These are phyloP conservation scores for Pyralis farinalis DNA, from an alignment of 2,888 invertebrate genomes.

Conservation along the genomic window DNA sequence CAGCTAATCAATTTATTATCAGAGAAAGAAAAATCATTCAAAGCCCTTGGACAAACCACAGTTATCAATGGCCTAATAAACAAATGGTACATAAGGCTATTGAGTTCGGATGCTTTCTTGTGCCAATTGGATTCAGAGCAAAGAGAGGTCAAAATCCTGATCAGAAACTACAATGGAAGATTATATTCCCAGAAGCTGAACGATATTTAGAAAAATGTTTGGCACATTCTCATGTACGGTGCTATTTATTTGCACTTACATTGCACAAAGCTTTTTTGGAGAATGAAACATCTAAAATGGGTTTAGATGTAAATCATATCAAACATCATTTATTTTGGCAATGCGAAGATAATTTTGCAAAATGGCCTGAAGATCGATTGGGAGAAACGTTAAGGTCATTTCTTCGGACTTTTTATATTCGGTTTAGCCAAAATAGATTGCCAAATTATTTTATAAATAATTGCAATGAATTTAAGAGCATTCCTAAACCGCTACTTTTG, in stretches of 20 bases:
- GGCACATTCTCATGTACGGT: conserved; percentile 85
- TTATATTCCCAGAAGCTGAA: conserved; percentile 89
- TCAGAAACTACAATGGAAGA: conserved; percentile 88
- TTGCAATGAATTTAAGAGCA: conserved; percentile 87
- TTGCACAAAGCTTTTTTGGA: conserved; percentile 88
- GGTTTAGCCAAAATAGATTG: conserved; percentile 82
- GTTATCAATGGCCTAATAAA: conserved; percentile 85
- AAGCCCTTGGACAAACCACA: conserved; percentile 80
- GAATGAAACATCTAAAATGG: conserved; percentile 82
- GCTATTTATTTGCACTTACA: conserved; percentile 84
- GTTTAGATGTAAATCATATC: conserved; percentile 86
- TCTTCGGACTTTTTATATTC: conserved; percentile 82
- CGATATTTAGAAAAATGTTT: conserved; percentile 87
- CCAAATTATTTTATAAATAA: conserved; percentile 87
- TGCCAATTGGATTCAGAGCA: conserved; percentile 85
- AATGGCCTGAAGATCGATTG: conserved; percentile 87
- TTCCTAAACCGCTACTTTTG: conserved; percentile 83
- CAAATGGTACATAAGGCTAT: conserved; percentile 84
- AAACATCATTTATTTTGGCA: conserved; percentile 89
- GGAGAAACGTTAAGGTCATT: conserved; percentile 85
- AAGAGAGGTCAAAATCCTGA: conserved; percentile 82
- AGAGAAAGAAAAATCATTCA: conserved; percentile 79
- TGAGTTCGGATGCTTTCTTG: conserved; percentile 84
- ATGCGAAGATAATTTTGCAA: conserved; percentile 85
- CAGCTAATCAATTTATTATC: conserved; percentile 85